Base-by-base conservation (phyloP, 2,888 invertebrate species). In the Ernsta delagoae region DNA sequence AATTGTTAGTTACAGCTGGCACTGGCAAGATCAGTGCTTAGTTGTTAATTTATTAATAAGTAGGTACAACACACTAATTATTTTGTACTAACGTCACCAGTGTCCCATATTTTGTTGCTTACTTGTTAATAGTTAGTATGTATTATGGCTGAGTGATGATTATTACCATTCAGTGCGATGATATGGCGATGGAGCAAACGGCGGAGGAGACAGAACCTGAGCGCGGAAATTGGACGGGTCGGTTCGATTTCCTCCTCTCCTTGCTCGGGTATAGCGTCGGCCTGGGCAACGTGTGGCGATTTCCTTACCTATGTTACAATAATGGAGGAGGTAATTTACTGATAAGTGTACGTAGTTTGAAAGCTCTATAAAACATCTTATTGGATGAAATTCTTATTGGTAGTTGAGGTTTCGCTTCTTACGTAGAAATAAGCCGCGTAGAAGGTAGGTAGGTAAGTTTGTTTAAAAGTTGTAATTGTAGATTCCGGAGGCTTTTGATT, bases 261-360 rank as follows among this genome's bases (percentile, higher is more conserved):
- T 90, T 96, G 70, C 87, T 96, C 71, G 96, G 96, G 39, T 96
- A 96, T 83, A 96, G 96, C 72, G 96, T 96, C 63, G 96, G 96
- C 2, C 87, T 96, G 67, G 96, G 96, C 73, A 96, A 96, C 80
- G 96, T 96, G 16, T 96, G 96, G 96, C 92, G 96, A 34, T 96
- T 96, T 85, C 96, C 96, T 3, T 96, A 96, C 83, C 93, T 96
- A 36, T 96, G 96, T 85, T 96, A 96, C 83, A 96, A 96, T 73
- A 96, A 96, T 83, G 96, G 96, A 59, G 96, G 96, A 77, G 96
- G 96, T 95, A 78, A 16, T n/a, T 48, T 43, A 43, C 3, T 11
- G 36, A 36, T 36, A 36, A 4, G 5, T 3, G 36, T 41, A 41
- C 7, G 8, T 41, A 11, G 11, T 43, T n/a, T n/a, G n/a, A n/a